Base-by-base conservation (phyloP, 2,888 invertebrate species). In the Drosophila barbarae region DNA sequence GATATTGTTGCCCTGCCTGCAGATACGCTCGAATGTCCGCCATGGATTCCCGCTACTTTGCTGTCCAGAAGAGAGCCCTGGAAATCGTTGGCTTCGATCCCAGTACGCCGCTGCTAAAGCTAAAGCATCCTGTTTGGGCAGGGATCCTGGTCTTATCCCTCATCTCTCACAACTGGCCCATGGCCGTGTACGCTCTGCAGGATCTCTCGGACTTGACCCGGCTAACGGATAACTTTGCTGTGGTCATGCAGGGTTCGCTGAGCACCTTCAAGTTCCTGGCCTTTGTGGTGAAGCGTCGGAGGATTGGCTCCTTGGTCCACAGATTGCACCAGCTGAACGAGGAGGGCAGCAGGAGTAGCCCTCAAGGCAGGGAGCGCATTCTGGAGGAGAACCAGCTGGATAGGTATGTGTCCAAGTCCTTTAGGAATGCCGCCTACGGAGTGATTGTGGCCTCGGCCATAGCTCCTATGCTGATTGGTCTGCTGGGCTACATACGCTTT, bases 21-120 rank as follows among this genome's bases (percentile, higher is more conserved):
- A 56, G 42, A 47, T 26, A 23, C 44, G 28, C 30, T 38, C 9
- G 15, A 26, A 7, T 13, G 26, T 13, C 28, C 69, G 46, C 18
- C 52, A 68, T 74, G 59, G 74, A 65, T 15, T 36, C 44, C 32
- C 52, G 52, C 42, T 74, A 76, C 51, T 73, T 74, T 58, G 59
- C 51, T 8, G 56, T 74, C 9, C 74, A 76, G 21, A 47, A 58
- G 2, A 52, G 63, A 6, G 70, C 70, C 3, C 42, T 74, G 34
- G 46, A 63, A 60, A 52, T 66, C 2, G 63, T 67, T 2, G 74
- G 74, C 15, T 64, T 74, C 18, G 49, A 75, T 38, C 36, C 68
- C 1, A 35, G 23, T 8, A 41, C 52, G 1, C 28, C 47, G 3
- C 10, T 47, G 1, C 30, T 71, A 21, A 18, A n/a, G 0, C 12